Evolutionary conservation across 2,797 vertebrate species (phyloP).

Genomic region (Manis pentadactyla): DNA sequence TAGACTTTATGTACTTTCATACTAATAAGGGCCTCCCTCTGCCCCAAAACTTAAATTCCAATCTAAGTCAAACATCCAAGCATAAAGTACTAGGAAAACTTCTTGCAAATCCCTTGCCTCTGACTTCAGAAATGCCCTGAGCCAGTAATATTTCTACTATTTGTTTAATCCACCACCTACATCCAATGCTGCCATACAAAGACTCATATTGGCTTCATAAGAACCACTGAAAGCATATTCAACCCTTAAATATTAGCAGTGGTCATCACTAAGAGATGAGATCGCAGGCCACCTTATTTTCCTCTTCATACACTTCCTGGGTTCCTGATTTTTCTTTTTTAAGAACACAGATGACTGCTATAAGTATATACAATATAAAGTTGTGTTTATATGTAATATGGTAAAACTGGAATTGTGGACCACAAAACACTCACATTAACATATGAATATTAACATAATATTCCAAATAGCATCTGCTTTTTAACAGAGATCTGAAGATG

Average conservation of each 20-base stretch:
- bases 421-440: conserved; percentile 37
- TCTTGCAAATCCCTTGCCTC: not conserved
- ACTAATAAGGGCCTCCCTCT: not conserved
- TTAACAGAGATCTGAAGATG: not conserved
- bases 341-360: conserved; percentile 4
- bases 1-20: not conserved
- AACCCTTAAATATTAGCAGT: not conserved
- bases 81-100: not conserved
- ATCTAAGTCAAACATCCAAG: conserved; percentile 40
- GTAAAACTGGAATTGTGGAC: not conserved
- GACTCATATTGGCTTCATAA: not conserved
- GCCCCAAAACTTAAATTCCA: conserved; percentile 1
- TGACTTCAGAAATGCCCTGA: not conserved
- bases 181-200: not conserved
- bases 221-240: not conserved
- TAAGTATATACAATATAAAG: too few relatives aligned
- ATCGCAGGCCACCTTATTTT: not conserved
- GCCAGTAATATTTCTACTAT: not conserved
- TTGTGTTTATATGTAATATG: conserved; percentile 14
- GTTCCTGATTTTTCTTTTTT: not conserved
- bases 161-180: not conserved
- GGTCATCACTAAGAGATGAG: not conserved
- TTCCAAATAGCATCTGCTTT: not conserved
- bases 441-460: not conserved
- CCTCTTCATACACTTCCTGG: not conserved